These are phyloP conservation scores for Lates calcarifer DNA, from an alignment of 2,113 vertebrate genomes.

Conservation along the genomic window DNA sequence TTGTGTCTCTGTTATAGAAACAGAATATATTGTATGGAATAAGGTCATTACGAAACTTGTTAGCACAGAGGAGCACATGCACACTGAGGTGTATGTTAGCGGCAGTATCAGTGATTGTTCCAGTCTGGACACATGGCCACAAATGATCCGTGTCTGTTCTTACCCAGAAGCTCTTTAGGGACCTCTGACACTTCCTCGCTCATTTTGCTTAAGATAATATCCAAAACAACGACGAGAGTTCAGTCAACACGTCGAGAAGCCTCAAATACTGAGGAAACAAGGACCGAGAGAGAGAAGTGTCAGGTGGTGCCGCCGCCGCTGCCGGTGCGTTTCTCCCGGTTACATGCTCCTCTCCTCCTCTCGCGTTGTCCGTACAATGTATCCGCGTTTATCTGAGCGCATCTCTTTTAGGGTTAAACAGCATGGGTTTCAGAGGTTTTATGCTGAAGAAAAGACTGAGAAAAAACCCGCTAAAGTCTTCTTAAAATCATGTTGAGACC, in stretches of 20 bases:
- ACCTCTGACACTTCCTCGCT: slow-evolving; percentile 91
- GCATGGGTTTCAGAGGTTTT: not conserved
- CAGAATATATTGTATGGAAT: not conserved
- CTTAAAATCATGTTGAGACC: slow-evolving; percentile 55
- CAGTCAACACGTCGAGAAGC: slow-evolving; percentile 47
- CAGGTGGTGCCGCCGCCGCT: slow-evolving; percentile 75
- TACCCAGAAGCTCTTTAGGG: slow-evolving; percentile 91
- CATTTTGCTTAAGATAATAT: slow-evolving; percentile 82
- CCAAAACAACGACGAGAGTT: slow-evolving; percentile 23
- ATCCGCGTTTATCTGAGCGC: slow-evolving; percentile 49
- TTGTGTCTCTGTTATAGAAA: not conserved
- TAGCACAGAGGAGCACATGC: not conserved
- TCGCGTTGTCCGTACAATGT: slow-evolving; percentile 62
- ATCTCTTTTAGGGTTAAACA: slow-evolving; percentile 51
- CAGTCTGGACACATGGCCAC: slow-evolving; percentile 64
- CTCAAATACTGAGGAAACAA: slow-evolving; percentile 14
- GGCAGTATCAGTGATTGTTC: slow-evolving; percentile 40
- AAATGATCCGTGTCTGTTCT: slow-evolving; percentile 67
- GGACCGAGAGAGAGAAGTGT: slow-evolving; percentile 51
- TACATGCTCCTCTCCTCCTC: slow-evolving; percentile 77
- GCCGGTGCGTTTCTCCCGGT: slow-evolving; percentile 65
- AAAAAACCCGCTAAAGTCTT: not conserved
- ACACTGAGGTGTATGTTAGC: not conserved
- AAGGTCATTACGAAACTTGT: not conserved
- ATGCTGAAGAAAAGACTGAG: not conserved